Evolutionary conservation across 2,888 invertebrate genomes (phyloP), one percentile per base, ranked within the genome.

Genomic region (Lingula anatina): DNA sequence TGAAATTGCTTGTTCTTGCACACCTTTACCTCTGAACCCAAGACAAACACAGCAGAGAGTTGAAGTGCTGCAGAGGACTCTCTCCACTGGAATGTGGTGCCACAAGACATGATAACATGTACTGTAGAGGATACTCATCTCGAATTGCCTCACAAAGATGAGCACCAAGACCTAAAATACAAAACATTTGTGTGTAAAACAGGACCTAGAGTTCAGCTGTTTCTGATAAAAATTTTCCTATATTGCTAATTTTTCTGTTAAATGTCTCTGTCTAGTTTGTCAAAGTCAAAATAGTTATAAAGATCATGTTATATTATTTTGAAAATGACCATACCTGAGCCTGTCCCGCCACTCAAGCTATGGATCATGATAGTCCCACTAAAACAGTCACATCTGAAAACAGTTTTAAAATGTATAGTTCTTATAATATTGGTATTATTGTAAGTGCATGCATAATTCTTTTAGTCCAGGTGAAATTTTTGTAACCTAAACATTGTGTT

Each of bases 321-420:
- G 24, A 4, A 23, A 38, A 12, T 3, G 15, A 12, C 38, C 54
- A 24, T 26, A 65, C 70, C 71, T 50, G 75, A 72, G 2, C 76
- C 76, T 3, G 76, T 76, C 1, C 76, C 76, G 5, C 76, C 76
- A 51, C 68, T 66, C 5, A 75, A 53, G 55, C 75, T 75, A 61
- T 74, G 74, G 44, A 68, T 55, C 44, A 75, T 40, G 5, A 75
- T 53, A 18, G 63, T 53, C 2, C 73, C 75, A 50, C 56, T 59
- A 48, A 63, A 73, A 46, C 55, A 49, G 48, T 69, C 70, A 62
- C 75, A 74, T 44, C 70, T 70, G 57, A 25, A 54, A 31, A 31
- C 31, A 31, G 31, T 9, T 9, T 31, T 31, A 31, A 9, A 31
- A 31, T 12, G 31, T 31, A 31, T 31, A 31, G 15, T 31, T 31